Percentiles rank a stretch among this genome's conserved stretches.
Evolutionary conservation across 2,888 invertebrate species (phyloP).

Genomic region (Timema cristinae): DNA sequence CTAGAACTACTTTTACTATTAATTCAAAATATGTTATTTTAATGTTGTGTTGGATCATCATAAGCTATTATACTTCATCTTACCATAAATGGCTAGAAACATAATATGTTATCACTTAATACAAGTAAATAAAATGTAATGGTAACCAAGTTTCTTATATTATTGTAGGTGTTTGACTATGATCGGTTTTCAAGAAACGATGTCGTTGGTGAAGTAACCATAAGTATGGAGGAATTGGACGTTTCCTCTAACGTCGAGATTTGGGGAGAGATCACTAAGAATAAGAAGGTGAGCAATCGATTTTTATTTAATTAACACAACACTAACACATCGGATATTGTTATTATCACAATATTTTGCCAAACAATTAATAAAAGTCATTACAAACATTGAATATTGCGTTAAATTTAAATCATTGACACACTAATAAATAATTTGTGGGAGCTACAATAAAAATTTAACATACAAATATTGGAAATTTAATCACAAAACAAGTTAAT

Average conservation of each 20-base stretch:
- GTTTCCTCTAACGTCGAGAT: slow-evolving; percentile 73
- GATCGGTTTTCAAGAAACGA: slow-evolving; percentile 82
- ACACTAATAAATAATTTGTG: too few species aligned
- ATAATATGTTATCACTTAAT: neutral
- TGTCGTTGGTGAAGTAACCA: slow-evolving; percentile 78
- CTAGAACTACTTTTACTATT: neutral
- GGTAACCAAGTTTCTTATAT: slow-evolving; percentile 13
- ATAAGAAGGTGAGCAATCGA: slow-evolving; percentile 54
- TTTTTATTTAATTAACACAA: neutral
- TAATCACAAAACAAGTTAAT: too few species aligned
- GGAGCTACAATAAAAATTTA: too few species aligned
- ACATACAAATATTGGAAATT: too few species aligned
- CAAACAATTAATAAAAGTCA: too few species aligned
- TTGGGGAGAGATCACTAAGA: slow-evolving; percentile 82
- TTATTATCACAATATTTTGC: neutral
- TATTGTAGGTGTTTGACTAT: slow-evolving; percentile 51
- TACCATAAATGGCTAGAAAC: neutral
- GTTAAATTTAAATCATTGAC: too few species aligned
- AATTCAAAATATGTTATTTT: neutral
- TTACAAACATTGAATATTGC: too few species aligned
- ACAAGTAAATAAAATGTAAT: neutral
- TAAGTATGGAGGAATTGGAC: slow-evolving; percentile 73
- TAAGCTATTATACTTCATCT: too few species aligned
- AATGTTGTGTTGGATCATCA: neutral
- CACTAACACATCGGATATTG: neutral